Conservation (phyloP, 2,797 vertebrate species). For the Arctocebus calabarensis region DNA sequence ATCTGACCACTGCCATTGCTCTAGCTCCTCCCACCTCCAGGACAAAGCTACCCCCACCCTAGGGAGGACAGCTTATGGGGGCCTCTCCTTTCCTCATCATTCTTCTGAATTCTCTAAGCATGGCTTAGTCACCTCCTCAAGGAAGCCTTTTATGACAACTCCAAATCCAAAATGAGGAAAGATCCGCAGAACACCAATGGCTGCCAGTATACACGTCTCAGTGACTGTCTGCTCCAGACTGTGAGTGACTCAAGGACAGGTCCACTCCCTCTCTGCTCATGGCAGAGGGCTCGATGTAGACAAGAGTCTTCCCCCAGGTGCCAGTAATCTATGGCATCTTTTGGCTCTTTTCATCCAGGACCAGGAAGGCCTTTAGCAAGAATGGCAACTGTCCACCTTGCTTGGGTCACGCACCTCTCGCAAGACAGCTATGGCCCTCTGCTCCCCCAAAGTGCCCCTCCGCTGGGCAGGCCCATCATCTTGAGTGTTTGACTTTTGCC, state of each 20-base stretch:
- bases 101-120: background rate
- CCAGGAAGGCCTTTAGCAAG: background rate
- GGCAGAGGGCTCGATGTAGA: fast-evolving
- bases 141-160: background rate
- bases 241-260: background rate
- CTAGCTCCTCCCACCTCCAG: background rate
- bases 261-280: background rate
- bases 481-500: background rate
- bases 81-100: background rate
- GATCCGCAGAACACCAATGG: background rate
- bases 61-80: background rate
- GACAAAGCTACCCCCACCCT: background rate
- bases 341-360: background rate
- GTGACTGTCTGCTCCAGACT: background rate
- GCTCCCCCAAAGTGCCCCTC: background rate
- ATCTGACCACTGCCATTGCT: no score
- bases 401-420: background rate
- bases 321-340: background rate
- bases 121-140: background rate
- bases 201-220: background rate
- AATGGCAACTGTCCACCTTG: background rate
- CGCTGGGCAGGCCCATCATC: background rate
- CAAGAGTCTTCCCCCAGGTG: background rate
- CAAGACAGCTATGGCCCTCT: background rate
- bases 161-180: background rate